A percentile compares a stretch with the other conserved stretches of the same genome.
phyloP scores from a whole-genome alignment of 2,113 vertebrate genomes.

The Castor canadensis region DNA sequence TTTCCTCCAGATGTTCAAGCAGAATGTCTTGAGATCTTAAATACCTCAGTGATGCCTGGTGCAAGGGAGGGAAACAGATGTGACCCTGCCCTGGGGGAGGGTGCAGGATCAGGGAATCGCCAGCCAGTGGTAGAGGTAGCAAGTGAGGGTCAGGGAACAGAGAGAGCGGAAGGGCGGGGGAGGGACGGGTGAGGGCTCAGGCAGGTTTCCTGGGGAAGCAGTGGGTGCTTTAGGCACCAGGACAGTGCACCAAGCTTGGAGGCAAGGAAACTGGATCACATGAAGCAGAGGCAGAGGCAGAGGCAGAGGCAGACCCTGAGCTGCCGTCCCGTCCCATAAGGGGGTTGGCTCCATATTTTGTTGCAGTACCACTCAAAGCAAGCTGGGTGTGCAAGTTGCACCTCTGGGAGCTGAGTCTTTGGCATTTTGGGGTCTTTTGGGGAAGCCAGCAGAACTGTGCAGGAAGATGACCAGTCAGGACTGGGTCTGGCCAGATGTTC shows the following conservation, averaged over 20 bases:
- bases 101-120: not conserved
- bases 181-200: not conserved
- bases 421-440: not conserved
- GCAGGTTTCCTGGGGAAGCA: not conserved
- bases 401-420: not conserved
- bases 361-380: not conserved
- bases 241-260: no score
- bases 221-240: no score
- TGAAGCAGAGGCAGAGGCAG: no score
- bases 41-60: no score
- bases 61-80: accelerated
- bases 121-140: not conserved
- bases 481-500: not conserved
- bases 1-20: not conserved
- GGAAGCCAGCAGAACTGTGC: not conserved
- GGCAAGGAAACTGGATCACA: not conserved
- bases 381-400: not conserved
- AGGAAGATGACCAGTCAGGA: not conserved
- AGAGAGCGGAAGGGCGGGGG: not conserved
- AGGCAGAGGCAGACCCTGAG: not conserved
- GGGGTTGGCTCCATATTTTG: not conserved
- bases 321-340: not conserved
- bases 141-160: not conserved
- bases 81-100: not conserved
- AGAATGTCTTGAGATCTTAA: not conserved